These are phyloP conservation scores for Ammospiza caudacuta DNA, from an alignment of 2,113 vertebrate genomes.

Conservation along the genomic window DNA sequence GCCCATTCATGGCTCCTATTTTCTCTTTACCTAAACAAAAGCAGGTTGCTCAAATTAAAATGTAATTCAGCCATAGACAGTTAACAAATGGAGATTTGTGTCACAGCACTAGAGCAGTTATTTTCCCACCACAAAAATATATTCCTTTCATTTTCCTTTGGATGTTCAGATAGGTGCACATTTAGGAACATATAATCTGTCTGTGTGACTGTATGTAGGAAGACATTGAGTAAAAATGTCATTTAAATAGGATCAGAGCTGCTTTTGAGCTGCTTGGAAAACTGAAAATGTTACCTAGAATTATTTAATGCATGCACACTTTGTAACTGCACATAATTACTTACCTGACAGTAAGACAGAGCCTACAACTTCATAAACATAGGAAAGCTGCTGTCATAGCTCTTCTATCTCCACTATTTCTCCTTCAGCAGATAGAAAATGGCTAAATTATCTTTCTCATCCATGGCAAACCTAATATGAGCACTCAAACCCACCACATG, in stretches of 20 bases:
- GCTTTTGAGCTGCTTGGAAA: not conserved
- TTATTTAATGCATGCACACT: not conserved
- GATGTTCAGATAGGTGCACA: fast-evolving
- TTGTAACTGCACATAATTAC: not conserved
- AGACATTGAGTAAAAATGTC: not conserved
- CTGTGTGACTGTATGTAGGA: not conserved
- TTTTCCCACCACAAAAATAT: not conserved
- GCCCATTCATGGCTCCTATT: not conserved
- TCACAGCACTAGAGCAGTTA: not conserved
- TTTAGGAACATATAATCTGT: not conserved
- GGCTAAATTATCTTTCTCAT: not conserved
- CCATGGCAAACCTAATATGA: not conserved
- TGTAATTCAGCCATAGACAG: not conserved
- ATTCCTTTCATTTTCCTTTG: not conserved
- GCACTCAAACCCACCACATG: conserved; percentile 9
- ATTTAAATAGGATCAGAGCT: not conserved
- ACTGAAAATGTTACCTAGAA: not conserved
- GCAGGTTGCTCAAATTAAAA: not conserved
- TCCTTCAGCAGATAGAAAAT: not conserved
- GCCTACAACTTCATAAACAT: conserved; percentile 9
- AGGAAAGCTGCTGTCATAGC: not conserved
- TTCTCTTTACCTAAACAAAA: not conserved
- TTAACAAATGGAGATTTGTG: not conserved
- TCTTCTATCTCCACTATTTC: not conserved
- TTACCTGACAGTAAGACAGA: not conserved